These are phyloP conservation scores for Neotoma lepida DNA, from an alignment of 2,113 vertebrate genomes.

Conservation along the genomic window DNA sequence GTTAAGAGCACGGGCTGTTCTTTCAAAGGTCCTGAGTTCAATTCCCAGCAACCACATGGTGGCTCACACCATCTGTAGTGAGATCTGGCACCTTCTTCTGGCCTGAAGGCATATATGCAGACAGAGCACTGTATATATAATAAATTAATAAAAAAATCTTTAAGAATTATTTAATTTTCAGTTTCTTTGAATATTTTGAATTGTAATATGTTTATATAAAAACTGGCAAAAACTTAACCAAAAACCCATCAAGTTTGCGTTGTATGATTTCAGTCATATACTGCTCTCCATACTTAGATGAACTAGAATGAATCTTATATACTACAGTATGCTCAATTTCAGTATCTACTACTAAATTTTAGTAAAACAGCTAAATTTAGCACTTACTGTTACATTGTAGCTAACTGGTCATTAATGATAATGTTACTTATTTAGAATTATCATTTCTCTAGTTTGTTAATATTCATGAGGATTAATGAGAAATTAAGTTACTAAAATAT, in stretches of 20 bases:
- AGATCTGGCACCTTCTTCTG: no score
- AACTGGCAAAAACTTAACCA: conserved; percentile 53
- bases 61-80: no score
- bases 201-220: conserved; percentile 50
- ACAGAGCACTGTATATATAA: no score
- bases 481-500: background rate
- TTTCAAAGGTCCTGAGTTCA: no score
- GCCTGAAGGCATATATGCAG: no score
- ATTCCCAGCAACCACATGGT: no score
- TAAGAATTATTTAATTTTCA: background rate
- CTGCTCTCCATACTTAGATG: conserved; percentile 51
- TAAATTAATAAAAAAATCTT: no score
- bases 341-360: background rate
- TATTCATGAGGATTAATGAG: background rate
- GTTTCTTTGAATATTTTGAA: conserved; percentile 29
- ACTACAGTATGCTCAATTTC: background rate
- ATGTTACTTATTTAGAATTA: background rate
- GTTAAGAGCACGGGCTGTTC: no score
- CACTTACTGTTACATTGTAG: background rate
- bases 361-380: background rate
- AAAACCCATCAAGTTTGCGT: conserved; percentile 56
- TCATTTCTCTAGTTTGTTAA: background rate
- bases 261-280: conserved; percentile 60
- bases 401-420: background rate
- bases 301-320: background rate